These are phyloP conservation scores for Anarsia innoxiella DNA, from an alignment of 2,888 invertebrate genomes.

Conservation along the genomic window DNA sequence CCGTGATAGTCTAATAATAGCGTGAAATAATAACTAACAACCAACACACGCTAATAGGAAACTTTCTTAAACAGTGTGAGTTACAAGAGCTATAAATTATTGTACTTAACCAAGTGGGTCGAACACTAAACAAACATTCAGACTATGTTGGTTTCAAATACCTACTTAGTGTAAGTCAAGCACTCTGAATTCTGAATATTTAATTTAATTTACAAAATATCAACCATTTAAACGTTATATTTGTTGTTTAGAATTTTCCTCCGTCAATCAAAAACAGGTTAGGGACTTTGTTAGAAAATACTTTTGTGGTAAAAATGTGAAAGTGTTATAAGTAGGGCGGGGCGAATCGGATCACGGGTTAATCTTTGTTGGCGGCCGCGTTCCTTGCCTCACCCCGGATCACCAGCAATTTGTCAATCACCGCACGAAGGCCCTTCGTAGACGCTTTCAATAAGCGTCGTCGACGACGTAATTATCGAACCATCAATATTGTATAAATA, in stretches of 20 bases:
- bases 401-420: slow-evolving; percentile 66
- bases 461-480: slow-evolving; percentile 18
- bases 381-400: slow-evolving; percentile 45
- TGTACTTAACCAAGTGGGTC: slow-evolving; percentile 6
- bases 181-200: too few relatives aligned
- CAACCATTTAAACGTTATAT: too few relatives aligned
- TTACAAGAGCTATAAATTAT: slow-evolving; percentile 11
- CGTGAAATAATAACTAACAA: slow-evolving; percentile 31
- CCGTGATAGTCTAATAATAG: slow-evolving; percentile 32
- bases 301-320: slow-evolving; percentile 6
- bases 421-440: slow-evolving; percentile 44
- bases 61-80: slow-evolving; percentile 12
- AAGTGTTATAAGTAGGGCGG: slow-evolving; percentile 18
- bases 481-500: slow-evolving; percentile 35
- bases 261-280: slow-evolving; percentile 5
- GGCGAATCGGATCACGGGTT: slow-evolving; percentile 28
- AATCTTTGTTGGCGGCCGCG: slow-evolving; percentile 43
- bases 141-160: slow-evolving; percentile 1
- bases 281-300: slow-evolving; percentile 1
- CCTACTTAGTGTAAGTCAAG: too few relatives aligned
- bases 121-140: slow-evolving; percentile 3
- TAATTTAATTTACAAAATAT: too few relatives aligned
- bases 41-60: slow-evolving; percentile 6
- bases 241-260: too few relatives aligned
- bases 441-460: slow-evolving; percentile 49